Evolutionary conservation across 2,888 invertebrate species (phyloP), one percentile per base, ranked within the genome.

Genomic region (Melieria crassipennis): DNA sequence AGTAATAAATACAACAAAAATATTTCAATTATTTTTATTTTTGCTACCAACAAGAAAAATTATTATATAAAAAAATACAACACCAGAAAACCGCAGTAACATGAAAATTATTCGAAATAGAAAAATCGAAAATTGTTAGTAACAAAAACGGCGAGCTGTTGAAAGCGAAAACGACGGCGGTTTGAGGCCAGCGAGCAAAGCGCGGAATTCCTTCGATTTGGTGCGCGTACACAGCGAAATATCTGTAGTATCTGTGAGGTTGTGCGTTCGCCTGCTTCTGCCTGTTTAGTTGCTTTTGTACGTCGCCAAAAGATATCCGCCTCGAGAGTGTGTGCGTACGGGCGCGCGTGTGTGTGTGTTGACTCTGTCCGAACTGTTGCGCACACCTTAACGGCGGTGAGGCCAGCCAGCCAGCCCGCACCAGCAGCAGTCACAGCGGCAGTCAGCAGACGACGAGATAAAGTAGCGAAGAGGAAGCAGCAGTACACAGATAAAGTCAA

Each of bases 341-440:
- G 4, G 52, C 43, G 45, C 5, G 5, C 52, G 52, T 61, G 52
- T 45, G 48, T 56, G 30, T 52, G 11, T 46, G 46, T 55, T 55
- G 30, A 55, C n/a, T 66, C 66, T 68, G 56, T 57, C 64, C 70
- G 70, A 70, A 70, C 70, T 70, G 70, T 70, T 70, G 70, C 70
- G 70, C 70, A 70, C 70, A 70, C 70, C 70, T 70, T 64, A 70
- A 70, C 63, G 57, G 48, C 57, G 57, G 61, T 50, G 43, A 64
- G 45, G 57, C 57, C 52, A 63, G 58, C 48, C 45, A 48, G 50
- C 48, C 43, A 47, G 47, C 48, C 56, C 42, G 57, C 58, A 48
- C 11, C 58, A 50, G 6, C 69, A 42, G 50, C 69, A 45, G 57
- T 50, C 43, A 50, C 69, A 43, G 43, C 7, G 56, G 42, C 69